Evolutionary conservation across 2,888 invertebrate genomes (phyloP), one percentile per base, ranked within the genome.

Genomic region (Lasioglossum pauxillum): DNA sequence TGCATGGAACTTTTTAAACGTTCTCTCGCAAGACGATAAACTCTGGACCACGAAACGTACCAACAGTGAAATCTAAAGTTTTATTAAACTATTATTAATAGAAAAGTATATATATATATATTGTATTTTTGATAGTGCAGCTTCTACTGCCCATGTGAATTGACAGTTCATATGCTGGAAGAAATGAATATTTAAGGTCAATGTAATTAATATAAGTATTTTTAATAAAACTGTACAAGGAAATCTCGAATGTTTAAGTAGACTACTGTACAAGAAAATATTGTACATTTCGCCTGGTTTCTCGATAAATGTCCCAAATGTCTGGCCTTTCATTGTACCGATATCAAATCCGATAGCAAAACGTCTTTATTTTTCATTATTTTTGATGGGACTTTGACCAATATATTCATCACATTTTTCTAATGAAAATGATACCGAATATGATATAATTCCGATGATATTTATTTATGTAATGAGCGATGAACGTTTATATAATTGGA

Each of bases 1-100:
- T 64, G 92, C 92, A 27, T 92, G 92, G 92, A 85, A 91, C 41
- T 91, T 92, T 75, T 64, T 92, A 41, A 90, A 92, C 64, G 38
- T 92, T 83, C 87, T 87, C 79, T 78, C 82, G 80, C 53, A 75
- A 27, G 31, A 80, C 69, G 73, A 14, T 60, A 7, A 31, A 69
- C 72, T 74, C 8, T 44, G 53, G 41, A 79, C 16, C 3, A 72
- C 46, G 10, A 3, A 57, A 10, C 71, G 72, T 23, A 60, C n/a
- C 46, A 44, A 72, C 19, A 79, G 35, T 4, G 19, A 57, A 23
- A 53, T 76, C 60, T 74, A 69, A 84, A 46, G 14, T 69, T 27
- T 27, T 12, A 23, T 27, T 35, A 31, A 67, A 67, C 4, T 73
- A 53, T 38, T 46, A 74, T 46, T 74, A 74, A n/a, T 38, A 49